Evolutionary conservation across 2,888 invertebrate species (phyloP), one percentile per base, ranked within the genome.

Genomic region (Hofmannophila pseudospretella): DNA sequence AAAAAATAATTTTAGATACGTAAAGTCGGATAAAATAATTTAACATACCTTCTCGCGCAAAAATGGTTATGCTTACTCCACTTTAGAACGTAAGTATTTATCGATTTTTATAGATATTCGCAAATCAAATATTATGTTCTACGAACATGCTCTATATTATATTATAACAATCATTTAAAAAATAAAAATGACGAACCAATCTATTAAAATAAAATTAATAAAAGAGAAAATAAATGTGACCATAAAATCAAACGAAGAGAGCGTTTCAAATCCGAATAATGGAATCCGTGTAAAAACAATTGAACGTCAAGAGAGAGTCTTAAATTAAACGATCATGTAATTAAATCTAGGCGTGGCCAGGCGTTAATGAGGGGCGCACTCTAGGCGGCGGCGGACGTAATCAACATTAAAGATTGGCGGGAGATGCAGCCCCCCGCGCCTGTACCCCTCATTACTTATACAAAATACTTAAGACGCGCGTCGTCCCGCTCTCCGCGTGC

Each of bases 401-500:
- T 86, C 82, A 86, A 80, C 86, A 86, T 86, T 85, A 84, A 86
- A 86, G 85, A 85, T 85, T 86, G 85, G 86, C 86, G 86, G 82
- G 85, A 86, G 86, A 85, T 85, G 85, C 73, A 67, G 64, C 66
- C 63, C 77, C 81, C 72, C 72, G 64, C 69, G 71, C 84, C 77
- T 85, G 81, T 85, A 70, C 88, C 88, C 76, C 88, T 86, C 85
- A 87, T 87, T 87, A 87, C 86, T 87, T 88, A 87, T 87, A 88
- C 87, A 88, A 87, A 88, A 87, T 86, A 86, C 86, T 85, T 85
- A 85, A 86, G 86, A 82, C 84, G 84, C 66, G 78, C 84, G 81
- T 81, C 89, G 86, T 84, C 88, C 82, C 81, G 82, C 89, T 88
- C 89, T 89, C 89, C 88, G 88, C 87, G 88, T 77, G 89, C 89